phyloP scores from a whole-genome alignment of 2,113 vertebrate genomes.

The Calyptommatus sinebrachiatus region DNA sequence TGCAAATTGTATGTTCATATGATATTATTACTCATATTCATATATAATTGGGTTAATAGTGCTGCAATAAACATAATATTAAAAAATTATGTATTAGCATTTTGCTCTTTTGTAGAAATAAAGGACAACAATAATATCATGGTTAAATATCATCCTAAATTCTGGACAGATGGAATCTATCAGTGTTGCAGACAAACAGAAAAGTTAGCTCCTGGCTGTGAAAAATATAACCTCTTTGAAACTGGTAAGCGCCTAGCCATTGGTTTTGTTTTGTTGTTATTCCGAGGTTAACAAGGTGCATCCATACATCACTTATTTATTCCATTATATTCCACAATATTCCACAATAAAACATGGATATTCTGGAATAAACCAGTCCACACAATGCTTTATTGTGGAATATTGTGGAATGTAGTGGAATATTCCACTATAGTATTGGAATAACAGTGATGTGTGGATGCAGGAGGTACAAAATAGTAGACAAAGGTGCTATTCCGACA shows the following conservation, averaged over 20 bases:
- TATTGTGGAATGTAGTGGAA: too few species aligned
- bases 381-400: too few species aligned
- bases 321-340: too few species aligned
- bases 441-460: too few species aligned
- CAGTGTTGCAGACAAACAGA: constrained; percentile 92
- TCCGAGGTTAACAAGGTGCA: too few species aligned
- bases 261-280: too few species aligned
- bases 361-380: too few species aligned
- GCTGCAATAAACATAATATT: neutral
- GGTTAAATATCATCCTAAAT: constrained; percentile 91
- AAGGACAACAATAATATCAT: constrained; percentile 81
- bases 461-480: too few species aligned
- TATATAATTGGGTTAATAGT: accelerated
- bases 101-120: constrained; percentile 79
- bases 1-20: neutral
- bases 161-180: constrained; percentile 91
- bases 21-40: neutral
- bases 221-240: constrained; percentile 88
- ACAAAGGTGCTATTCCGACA: too few species aligned
- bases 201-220: constrained; percentile 89
- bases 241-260: constrained; percentile 74
- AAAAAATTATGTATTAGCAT: accelerated
- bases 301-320: too few species aligned
- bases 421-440: too few species aligned
- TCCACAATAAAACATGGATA: too few species aligned